Evolutionary conservation across 1,140 invertebrate genomes (phyloP).

Genomic region (Steinernema feltiae): DNA sequence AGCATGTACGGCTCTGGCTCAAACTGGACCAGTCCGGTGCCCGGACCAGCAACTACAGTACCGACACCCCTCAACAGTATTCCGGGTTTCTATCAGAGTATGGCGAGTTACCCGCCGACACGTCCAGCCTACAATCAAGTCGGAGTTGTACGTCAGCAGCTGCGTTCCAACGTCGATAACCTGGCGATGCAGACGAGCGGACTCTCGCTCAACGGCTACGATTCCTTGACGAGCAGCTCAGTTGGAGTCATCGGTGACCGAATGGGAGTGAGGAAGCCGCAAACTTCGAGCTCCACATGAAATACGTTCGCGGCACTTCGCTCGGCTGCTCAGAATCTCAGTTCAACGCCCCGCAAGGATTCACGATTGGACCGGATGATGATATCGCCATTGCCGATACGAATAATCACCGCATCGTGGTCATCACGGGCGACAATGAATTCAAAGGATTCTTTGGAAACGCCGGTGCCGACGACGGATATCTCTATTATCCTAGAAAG

Average conservation of each 20-base stretch:
- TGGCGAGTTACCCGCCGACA: not conserved
- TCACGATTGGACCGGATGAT: conserved; percentile 82
- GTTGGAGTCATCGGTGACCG: not conserved
- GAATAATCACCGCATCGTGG: conserved; percentile 79
- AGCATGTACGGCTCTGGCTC: conserved; percentile 10
- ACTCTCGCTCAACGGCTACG: not conserved
- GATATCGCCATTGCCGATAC: conserved; percentile 87
- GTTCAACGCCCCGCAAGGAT: conserved; percentile 92
- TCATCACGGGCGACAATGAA: conserved; percentile 74
- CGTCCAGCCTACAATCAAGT: conserved; percentile 11
- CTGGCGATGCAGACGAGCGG: not conserved
- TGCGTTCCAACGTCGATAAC: not conserved
- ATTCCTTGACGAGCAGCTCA: not conserved
- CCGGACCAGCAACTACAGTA: too few species aligned
- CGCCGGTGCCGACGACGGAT: conserved; percentile 85
- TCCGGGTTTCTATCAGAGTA: not conserved
- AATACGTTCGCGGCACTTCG: conserved; percentile 59
- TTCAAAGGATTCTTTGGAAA: conserved; percentile 81
- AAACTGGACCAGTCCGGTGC: conserved; percentile 11
- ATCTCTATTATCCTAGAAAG: conserved; percentile 91
- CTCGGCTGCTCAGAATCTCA: conserved; percentile 81
- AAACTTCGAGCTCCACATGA: not conserved
- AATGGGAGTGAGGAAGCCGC: not conserved
- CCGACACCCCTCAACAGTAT: conserved; percentile 10
- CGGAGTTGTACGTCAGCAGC: not conserved